Evolutionary conservation across 2,797 vertebrate species (phyloP), one percentile per base, ranked within the genome.

Genomic region (Lacerta bilineata): DNA sequence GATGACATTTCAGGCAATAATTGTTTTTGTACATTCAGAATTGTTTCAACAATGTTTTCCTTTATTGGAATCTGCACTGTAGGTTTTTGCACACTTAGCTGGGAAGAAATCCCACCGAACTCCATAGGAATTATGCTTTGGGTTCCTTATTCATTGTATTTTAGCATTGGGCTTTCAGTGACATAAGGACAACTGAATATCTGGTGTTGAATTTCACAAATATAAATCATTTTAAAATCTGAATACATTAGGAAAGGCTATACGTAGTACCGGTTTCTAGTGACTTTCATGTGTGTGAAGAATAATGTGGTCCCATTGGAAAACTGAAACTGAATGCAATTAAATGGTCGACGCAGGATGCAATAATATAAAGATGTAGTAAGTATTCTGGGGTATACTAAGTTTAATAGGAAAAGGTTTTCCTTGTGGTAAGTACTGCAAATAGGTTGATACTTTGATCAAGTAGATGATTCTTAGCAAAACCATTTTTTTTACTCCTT

Each of bases 211-310:
- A 74, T 84, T 5, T 80, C 81, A 68, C 20, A 9, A 82, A 88
- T 74, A 68, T 0, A 0, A 7, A 59, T 86, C 71, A 80, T 91
- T 83, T 69, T 83, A 36, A 10, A 50, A 50, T n/a, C 43, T 33
- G 29, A 59, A 79, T 17, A 59, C 7, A 72, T 72, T 80, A 2
- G 39, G 36, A 77, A 90, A 81, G 92, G 29, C 77, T 68, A 82
- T 90, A 79, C 0, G 4, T 59, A 69, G 0, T 27, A 41, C 41
- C 23, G 29, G 9, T 46, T 77, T 77, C 55, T 15, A n/a, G 13
- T 55, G 50, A 41, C 6, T 61, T 78, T 33, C 2, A 69, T 5
- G 87, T 29, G 68, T 84, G 71, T 86, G 79, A 80, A 84, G 68
- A 79, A 23, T 5, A 41, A 55, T 50, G 80, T 17, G 5, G 6